phyloP scores from a whole-genome alignment of 2,888 invertebrate species.

The Osedax frankpressi region DNA sequence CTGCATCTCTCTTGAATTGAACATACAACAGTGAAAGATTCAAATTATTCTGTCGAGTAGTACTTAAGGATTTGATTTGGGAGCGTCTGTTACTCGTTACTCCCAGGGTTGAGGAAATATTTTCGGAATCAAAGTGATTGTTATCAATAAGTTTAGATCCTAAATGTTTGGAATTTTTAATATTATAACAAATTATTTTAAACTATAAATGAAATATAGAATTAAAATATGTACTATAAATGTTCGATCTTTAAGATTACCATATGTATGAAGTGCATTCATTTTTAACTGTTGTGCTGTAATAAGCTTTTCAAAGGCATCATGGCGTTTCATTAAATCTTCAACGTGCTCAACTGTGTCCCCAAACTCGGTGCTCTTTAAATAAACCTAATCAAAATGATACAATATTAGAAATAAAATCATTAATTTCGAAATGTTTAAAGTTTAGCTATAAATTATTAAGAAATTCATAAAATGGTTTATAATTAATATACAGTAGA shows the following conservation, averaged over 20 bases:
- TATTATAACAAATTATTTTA: not conserved
- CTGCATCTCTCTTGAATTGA: constrained; percentile 79
- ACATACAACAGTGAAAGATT: constrained; percentile 68
- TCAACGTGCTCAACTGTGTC: constrained; percentile 97
- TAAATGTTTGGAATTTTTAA: constrained; percentile 56
- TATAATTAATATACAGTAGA: not conserved
- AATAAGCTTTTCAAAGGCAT: constrained; percentile 96
- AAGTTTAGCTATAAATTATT: not conserved
- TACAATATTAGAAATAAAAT: no score
- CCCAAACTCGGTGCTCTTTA: constrained; percentile 64
- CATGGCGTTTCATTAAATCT: constrained; percentile 94
- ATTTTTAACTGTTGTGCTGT: constrained; percentile 67
- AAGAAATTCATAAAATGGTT: not conserved
- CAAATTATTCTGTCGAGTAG: constrained; percentile 58
- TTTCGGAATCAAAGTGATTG: constrained; percentile 70
- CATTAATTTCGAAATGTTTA: not conserved
- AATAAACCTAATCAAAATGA: constrained; percentile 32
- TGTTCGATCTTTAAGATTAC: not conserved
- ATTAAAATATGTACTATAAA: not conserved
- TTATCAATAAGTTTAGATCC: constrained; percentile 74
- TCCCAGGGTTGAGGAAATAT: constrained; percentile 62
- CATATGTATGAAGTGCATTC: constrained; percentile 7
- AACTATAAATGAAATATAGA: not conserved
- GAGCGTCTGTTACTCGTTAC: constrained; percentile 30
- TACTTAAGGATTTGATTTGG: constrained; percentile 55